Conservation (phyloP, 2,113 vertebrate genomes). For the Hucho hucho region DNA sequence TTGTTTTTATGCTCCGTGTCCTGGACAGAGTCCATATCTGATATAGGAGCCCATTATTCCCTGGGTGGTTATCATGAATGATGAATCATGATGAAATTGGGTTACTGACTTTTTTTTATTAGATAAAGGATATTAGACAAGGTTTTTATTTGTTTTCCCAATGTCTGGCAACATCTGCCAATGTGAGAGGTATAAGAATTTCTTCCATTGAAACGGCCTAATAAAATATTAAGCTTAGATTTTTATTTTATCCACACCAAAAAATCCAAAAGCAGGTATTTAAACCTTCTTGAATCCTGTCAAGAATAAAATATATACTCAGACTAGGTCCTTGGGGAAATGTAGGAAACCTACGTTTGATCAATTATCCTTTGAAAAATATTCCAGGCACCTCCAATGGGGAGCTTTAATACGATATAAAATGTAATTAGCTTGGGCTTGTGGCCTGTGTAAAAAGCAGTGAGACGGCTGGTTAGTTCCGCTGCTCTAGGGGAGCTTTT, state of each 20-base stretch:
- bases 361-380: slow-evolving; percentile 59
- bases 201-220: slow-evolving; percentile 11
- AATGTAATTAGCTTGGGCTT: slow-evolving; percentile 62
- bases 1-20: slow-evolving; percentile 55
- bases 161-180: slow-evolving; percentile 43
- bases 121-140: slow-evolving; percentile 24
- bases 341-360: slow-evolving; percentile 48
- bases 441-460: slow-evolving; percentile 42
- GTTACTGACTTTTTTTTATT: slow-evolving; percentile 5
- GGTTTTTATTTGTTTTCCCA: slow-evolving; percentile 44
- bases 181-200: neutral
- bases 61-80: slow-evolving; percentile 48
- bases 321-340: slow-evolving; percentile 35
- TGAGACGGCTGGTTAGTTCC: slow-evolving; percentile 41
- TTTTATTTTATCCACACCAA: no score
- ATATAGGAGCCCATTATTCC: slow-evolving; percentile 36
- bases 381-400: slow-evolving; percentile 52
- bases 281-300: slow-evolving; percentile 1
- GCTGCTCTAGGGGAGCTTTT: slow-evolving; percentile 40
- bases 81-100: slow-evolving; percentile 60
- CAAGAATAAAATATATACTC: slow-evolving; percentile 11
- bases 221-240: neutral
- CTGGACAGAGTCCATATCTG: slow-evolving; percentile 20
- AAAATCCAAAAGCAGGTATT: neutral
- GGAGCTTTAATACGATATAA: slow-evolving; percentile 53